Evolutionary conservation across 2,113 vertebrate genomes (phyloP), one percentile per base, ranked within the genome.

Genomic region (Mirza zaza): DNA sequence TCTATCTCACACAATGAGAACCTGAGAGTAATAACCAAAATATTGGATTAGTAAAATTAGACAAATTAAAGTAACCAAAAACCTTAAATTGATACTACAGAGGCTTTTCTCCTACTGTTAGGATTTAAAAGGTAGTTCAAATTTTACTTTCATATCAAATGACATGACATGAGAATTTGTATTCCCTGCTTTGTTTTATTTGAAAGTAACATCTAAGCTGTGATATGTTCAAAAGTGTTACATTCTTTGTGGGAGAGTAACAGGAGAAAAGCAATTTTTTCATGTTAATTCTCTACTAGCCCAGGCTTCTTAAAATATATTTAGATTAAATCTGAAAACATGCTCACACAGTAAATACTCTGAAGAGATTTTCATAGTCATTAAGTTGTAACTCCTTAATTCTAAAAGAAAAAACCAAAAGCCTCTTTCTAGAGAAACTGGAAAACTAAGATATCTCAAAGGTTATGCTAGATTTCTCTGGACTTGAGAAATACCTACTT

Each of bases 391-490:
- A 95, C 3, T 71, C 57, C 7, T 76, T 65, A 71, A 83, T 91
- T 91, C 48, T 91, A 45, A 73, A 81, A 91, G 25, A 57, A 57
- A 91, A 85, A 83, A 6, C 57, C 29, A 85, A 50, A 88, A 90
- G 20, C 12, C 20, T 75, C 17, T 77, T 92, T 57, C 52, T 45
- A 63, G 42, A 70, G 23, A 59, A 87, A 76, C 32, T 73, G 8
- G 42, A 65, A 82, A 94, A 81, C n/a, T 48, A 75, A 92, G 94
- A 5, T 75, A 92, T 65, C 67, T 97, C 70, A 50, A 73, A 90
- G 32, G 12, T 71, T 71, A 90, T 52, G 50, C 36, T 81, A 42
- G 75, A 71, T 36, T 63, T 61, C 59, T 76, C 90, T 48, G 67
- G 25, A 83, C 50, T 55, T 94, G 23, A 94, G 55, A 95, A 79